Conservation (phyloP, 2,797 vertebrate genomes). For the Esox masquinongy region DNA sequence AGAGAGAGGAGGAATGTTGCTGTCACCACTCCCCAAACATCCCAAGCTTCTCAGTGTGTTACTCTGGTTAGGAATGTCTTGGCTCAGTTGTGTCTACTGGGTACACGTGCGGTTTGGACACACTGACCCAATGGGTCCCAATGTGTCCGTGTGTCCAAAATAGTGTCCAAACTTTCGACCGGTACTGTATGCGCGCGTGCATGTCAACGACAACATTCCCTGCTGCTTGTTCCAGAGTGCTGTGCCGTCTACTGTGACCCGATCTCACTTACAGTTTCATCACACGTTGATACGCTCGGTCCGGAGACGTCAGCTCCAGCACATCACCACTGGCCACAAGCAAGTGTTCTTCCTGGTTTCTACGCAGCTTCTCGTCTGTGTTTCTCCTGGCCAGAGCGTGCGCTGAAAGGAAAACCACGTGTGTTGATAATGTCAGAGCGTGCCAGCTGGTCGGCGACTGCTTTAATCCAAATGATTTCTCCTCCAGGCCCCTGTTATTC, state of each 20-base stretch:
- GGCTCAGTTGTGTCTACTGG: not conserved
- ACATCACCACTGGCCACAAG: not conserved
- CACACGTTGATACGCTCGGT: not conserved
- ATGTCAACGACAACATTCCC: not conserved
- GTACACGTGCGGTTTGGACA: too few relatives aligned
- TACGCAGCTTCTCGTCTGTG: conserved; percentile 28
- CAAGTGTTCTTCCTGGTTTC: conserved; percentile 7
- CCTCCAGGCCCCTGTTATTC: too few relatives aligned
- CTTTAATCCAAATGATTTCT: conserved; percentile 10
- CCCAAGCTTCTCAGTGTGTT: not conserved
- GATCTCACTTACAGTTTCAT: not conserved
- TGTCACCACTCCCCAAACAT: not conserved
- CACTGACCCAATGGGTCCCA: too few relatives aligned
- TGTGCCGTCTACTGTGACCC: conserved; percentile 25
- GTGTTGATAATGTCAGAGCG: conserved; percentile 66
- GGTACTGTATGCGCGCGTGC: not conserved
- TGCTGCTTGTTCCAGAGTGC: not conserved
- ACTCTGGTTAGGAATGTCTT: not conserved
- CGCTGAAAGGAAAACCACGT: conserved; percentile 67
- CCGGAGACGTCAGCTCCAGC: not conserved
- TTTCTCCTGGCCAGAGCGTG: conserved; percentile 47
- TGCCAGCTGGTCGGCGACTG: conserved; percentile 18
- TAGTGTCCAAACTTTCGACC: too few relatives aligned
- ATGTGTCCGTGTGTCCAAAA: too few relatives aligned
- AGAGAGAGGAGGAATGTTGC: not conserved